Evolutionary conservation across 2,113 vertebrate species (phyloP), one percentile per base, ranked within the genome.

Genomic region (Chunga burmeisteri): DNA sequence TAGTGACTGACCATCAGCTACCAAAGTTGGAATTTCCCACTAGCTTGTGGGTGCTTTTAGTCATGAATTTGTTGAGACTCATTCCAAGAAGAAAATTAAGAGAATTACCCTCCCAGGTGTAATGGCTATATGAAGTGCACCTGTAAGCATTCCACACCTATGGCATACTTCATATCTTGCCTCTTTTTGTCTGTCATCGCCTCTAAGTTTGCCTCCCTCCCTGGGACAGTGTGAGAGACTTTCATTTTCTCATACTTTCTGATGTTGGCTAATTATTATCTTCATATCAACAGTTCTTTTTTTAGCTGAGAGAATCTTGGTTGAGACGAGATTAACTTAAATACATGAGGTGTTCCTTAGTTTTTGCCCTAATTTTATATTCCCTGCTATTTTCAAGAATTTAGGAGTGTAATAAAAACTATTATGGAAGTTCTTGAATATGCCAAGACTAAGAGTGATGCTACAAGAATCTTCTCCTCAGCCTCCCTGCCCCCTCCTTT

Each of bases 201-300:
- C 30, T 79, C 29, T 34, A 67, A 66, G 32, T 53, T 73, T 62
- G 42, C 74, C 13, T 80, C 23, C 29, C 32, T 38, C 9, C 8
- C 40, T 22, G 52, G 71, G 84, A 77, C 46, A 73, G 18, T 32
- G n/a, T 58, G 62, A 90, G 29, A 78, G 16, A 75, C 73, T 90
- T 93, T 73, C n/a, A 66, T 77, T 97, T 97, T 85, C 70, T 95
- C n/a, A 50, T 62, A 11, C 29, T 82, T 92, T 81, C 40, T 40
- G 16, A 5, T 89, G 66, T 27, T 90, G 66, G 18, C 62, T 94
- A 89, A 91, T 93, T 81, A 83, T 44, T 65, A n/a, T 26, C 17
- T 92, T 81, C 22, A 14, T 26, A 56, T 89, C 30, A 79, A 73
- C 56, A 75, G 26, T 49, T 79, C 11, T 87, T 75, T 58, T 42